phyloP scores from a whole-genome alignment of 1,140 invertebrate species.

The Amphibalanus amphitrite region DNA sequence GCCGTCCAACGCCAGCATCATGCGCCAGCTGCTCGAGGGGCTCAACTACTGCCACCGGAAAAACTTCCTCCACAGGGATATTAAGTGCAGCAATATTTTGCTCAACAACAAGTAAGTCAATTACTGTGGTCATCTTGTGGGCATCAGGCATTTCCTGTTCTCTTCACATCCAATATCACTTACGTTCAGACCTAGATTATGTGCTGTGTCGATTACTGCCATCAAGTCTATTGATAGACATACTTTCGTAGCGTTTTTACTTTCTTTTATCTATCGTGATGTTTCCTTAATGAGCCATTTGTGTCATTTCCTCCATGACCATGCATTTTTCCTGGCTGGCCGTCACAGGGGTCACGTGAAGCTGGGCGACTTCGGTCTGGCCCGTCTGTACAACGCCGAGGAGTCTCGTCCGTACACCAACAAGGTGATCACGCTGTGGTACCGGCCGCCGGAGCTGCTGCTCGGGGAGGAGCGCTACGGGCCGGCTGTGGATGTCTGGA shows the following conservation, averaged over 20 bases:
- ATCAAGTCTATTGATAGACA: too few relatives aligned
- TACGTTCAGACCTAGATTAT: too few relatives aligned
- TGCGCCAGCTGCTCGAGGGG: constrained; percentile 93
- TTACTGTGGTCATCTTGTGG: too few relatives aligned
- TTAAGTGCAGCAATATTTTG: constrained; percentile 98
- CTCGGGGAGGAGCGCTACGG: constrained; percentile 90
- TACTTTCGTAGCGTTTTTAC: too few relatives aligned
- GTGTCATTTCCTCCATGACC: too few relatives aligned
- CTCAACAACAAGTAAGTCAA: constrained; percentile 94
- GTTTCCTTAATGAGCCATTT: too few relatives aligned
- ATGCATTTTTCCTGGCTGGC: too few relatives aligned
- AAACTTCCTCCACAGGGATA: constrained; percentile 39
- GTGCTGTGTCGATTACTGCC: too few relatives aligned
- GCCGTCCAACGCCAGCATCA: constrained; percentile 87
- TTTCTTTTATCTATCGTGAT: too few relatives aligned
- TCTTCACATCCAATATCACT: too few relatives aligned
- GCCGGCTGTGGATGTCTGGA: constrained; percentile 94
- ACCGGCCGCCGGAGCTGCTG: constrained; percentile 74
- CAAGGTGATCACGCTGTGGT: constrained; percentile 95
- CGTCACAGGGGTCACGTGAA: constrained; percentile 84
- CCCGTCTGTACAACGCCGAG: constrained; percentile 84
- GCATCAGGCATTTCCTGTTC: too few relatives aligned
- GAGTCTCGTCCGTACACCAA: constrained; percentile 91
- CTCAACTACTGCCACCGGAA: constrained; percentile 94
- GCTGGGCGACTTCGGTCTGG: constrained; percentile 82